phyloP scores from a whole-genome alignment of 1,140 invertebrate species.

The Galleria mellonella region DNA sequence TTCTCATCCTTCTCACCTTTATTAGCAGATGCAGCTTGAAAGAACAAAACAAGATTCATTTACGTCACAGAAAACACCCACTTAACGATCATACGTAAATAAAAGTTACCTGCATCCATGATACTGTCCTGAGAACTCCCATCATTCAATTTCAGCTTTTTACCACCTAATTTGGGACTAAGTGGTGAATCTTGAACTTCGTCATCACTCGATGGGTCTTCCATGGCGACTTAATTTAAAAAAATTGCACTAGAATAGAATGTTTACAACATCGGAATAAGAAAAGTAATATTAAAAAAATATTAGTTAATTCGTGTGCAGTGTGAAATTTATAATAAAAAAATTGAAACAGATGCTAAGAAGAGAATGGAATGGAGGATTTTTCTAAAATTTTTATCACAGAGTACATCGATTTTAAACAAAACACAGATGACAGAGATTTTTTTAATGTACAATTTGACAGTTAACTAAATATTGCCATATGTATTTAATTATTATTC shows the following conservation, averaged over 20 bases:
- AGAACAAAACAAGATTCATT: conserved; percentile 36
- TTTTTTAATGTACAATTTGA: conserved; percentile 8
- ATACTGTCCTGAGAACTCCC: conserved; percentile 61
- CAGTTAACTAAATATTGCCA: conserved; percentile 6
- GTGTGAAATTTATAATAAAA: background rate
- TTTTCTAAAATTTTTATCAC: conserved; percentile 6
- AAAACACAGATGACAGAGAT: too few relatives aligned
- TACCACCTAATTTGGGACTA: conserved; percentile 50
- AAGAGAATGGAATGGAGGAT: conserved; percentile 15
- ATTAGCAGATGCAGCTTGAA: conserved; percentile 29
- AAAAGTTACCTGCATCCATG: conserved; percentile 45
- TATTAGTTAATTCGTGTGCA: too few relatives aligned
- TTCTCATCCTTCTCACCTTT: conserved; percentile 59
- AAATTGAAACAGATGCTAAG: background rate
- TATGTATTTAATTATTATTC: too few relatives aligned
- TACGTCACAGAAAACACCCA: conserved; percentile 24
- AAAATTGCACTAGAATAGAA: too few relatives aligned
- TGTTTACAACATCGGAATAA: too few relatives aligned
- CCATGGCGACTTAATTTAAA: conserved; percentile 25
- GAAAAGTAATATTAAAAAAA: too few relatives aligned
- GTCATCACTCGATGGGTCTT: conserved; percentile 57
- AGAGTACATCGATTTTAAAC: too few relatives aligned
- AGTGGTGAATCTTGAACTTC: conserved; percentile 46
- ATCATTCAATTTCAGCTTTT: conserved; percentile 65
- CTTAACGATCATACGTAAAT: background rate